Evolutionary conservation across 2,888 invertebrate species (phyloP).

Genomic region (Dugesia japonica): DNA sequence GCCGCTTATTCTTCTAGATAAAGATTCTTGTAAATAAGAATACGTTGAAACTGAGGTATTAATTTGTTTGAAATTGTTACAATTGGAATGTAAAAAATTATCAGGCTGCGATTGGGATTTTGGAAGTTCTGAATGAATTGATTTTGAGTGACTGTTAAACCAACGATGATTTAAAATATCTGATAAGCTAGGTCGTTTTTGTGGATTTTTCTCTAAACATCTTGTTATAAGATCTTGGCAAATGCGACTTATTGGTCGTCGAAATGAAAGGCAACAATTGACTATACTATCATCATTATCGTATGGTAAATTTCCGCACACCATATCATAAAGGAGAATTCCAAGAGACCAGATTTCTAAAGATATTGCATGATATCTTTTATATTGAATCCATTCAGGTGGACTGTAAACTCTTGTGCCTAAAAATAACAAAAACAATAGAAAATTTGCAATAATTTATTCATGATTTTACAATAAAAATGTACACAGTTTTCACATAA

Average conservation of each 20-base stretch:
- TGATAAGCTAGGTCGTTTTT: constrained; percentile 31
- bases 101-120: not conserved
- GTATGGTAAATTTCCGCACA: constrained; percentile 56
- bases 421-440: too few relatives aligned
- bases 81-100: not conserved
- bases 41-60: not conserved
- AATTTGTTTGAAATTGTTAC: not conserved
- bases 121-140: not conserved
- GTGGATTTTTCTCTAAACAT: constrained; percentile 35
- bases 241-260: constrained; percentile 36
- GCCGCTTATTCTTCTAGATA: not conserved
- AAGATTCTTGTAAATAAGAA: not conserved
- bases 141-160: constrained; percentile 14
- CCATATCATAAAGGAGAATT: constrained; percentile 55
- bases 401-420: constrained; percentile 56
- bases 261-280: constrained; percentile 44
- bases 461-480: too few relatives aligned
- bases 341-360: constrained; percentile 56
- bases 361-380: constrained; percentile 51
- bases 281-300: constrained; percentile 51
- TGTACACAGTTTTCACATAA: not conserved
- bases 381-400: constrained; percentile 54
- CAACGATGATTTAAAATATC: constrained; percentile 35
- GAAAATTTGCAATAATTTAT: too few relatives aligned
- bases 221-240: constrained; percentile 33